These are phyloP conservation scores for Drosophila mojavensis DNA, from an alignment of 1,140 invertebrate genomes.

Conservation along the genomic window DNA sequence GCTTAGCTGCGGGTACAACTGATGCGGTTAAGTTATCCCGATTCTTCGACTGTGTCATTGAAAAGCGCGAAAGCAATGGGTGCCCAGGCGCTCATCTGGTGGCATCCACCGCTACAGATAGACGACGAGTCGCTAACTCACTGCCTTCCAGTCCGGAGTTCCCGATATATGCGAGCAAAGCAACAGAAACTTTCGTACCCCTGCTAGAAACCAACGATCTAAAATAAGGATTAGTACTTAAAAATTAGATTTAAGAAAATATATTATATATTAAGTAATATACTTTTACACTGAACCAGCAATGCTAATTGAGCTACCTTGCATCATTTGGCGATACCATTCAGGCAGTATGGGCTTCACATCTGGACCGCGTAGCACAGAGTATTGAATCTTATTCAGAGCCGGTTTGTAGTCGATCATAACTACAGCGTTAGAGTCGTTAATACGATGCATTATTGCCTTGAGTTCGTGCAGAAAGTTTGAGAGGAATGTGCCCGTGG, in stretches of 20 bases:
- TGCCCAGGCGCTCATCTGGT: conserved; percentile 77
- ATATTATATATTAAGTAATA: background rate
- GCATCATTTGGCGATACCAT: conserved; percentile 45
- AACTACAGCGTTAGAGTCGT: conserved; percentile 40
- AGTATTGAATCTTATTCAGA: background rate
- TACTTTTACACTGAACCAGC: background rate
- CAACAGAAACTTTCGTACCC: conserved; percentile 29
- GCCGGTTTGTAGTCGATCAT: conserved; percentile 30
- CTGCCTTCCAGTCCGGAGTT: conserved; percentile 28
- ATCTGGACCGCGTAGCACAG: background rate
- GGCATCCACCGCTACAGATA: conserved; percentile 83
- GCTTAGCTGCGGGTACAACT: conserved; percentile 95
- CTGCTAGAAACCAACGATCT: conserved; percentile 61
- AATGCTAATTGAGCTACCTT: background rate
- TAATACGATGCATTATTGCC: conserved; percentile 26
- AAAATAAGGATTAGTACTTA: conserved; percentile 29
- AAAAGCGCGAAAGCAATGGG: conserved; percentile 87
- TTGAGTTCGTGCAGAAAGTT: conserved; percentile 43
- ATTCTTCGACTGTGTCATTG: conserved; percentile 97
- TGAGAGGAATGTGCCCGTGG: conserved; percentile 33
- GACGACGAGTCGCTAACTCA: conserved; percentile 44
- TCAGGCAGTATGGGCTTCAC: conserved; percentile 38
- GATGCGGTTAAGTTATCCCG: conserved; percentile 95
- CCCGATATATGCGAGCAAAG: conserved; percentile 16
- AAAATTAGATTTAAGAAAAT: background rate